phyloP scores from a whole-genome alignment of 2,888 invertebrate genomes.

The Acanthococcus lagerstroemiae region DNA sequence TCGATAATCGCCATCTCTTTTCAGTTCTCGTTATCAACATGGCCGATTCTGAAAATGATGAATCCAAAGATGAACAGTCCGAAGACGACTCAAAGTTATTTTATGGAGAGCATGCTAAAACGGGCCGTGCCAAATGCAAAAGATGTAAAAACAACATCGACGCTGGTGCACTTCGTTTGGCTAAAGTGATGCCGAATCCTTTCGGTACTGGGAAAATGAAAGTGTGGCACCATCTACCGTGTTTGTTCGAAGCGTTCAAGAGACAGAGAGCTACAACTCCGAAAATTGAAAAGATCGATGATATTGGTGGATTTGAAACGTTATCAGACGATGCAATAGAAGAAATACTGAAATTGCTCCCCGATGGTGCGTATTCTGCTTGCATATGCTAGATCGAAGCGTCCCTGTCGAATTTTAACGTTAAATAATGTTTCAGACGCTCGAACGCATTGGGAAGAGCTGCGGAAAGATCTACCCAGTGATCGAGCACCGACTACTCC shows the following conservation, averaged over 20 bases:
- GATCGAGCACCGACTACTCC: not conserved
- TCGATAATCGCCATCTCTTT: too few species aligned
- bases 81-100: constrained; percentile 49
- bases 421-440: constrained; percentile 21
- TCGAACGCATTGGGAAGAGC: constrained; percentile 14
- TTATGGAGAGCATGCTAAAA: constrained; percentile 67
- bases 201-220: constrained; percentile 72
- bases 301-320: constrained; percentile 65
- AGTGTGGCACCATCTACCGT: constrained; percentile 69
- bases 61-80: constrained; percentile 26
- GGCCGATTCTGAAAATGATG: not conserved
- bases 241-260: constrained; percentile 66
- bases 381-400: not conserved
- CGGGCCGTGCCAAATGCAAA: constrained; percentile 71
- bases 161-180: constrained; percentile 61
- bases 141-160: constrained; percentile 72
- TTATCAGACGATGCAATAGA: constrained; percentile 58
- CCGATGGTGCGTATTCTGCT: constrained; percentile 35
- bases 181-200: constrained; percentile 66
- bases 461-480: not conserved
- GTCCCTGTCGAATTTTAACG: not conserved
- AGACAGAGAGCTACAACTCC: constrained; percentile 72
- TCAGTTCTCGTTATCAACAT: too few species aligned
- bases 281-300: constrained; percentile 64
- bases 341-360: constrained; percentile 45